Conservation (phyloP, 1,140 invertebrate species). For the Theocolax elegans region DNA sequence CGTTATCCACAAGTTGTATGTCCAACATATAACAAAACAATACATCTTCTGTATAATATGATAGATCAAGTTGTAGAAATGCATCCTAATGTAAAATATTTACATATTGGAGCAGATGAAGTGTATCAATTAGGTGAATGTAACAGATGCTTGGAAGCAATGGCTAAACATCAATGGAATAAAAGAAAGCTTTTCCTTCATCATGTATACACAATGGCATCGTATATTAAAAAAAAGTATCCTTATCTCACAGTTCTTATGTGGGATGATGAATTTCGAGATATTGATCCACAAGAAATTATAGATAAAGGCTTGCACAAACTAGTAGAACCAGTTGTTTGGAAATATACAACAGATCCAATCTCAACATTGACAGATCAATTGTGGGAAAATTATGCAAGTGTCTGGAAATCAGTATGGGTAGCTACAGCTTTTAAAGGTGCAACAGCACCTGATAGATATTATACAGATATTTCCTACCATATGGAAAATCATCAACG, state of each 20-base stretch:
- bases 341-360: constrained; percentile 76
- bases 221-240: constrained; percentile 72
- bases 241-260: constrained; percentile 79
- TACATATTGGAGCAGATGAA: constrained; percentile 87
- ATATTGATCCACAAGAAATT: constrained; percentile 74
- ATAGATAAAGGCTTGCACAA: constrained; percentile 73
- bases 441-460: constrained; percentile 82
- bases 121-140: constrained; percentile 88
- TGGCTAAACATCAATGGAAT: constrained; percentile 64
- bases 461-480: constrained; percentile 67
- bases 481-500: constrained; percentile 79
- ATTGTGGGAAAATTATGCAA: constrained; percentile 83
- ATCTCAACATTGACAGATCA: constrained; percentile 68
- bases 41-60: constrained; percentile 80
- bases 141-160: constrained; percentile 72
- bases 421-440: constrained; percentile 91
- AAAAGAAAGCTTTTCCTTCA: constrained; percentile 75
- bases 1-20: constrained; percentile 84
- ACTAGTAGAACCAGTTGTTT: constrained; percentile 85
- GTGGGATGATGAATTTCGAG: constrained; percentile 95
- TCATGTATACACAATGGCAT: constrained; percentile 74
- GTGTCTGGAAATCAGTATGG: constrained; percentile 88
- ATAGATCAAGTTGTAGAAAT: constrained; percentile 82
- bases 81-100: constrained; percentile 72
- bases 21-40: constrained; percentile 79